These are phyloP conservation scores for Halictus quadricinctus DNA, from an alignment of 2,888 invertebrate species.

Conservation along the genomic window DNA sequence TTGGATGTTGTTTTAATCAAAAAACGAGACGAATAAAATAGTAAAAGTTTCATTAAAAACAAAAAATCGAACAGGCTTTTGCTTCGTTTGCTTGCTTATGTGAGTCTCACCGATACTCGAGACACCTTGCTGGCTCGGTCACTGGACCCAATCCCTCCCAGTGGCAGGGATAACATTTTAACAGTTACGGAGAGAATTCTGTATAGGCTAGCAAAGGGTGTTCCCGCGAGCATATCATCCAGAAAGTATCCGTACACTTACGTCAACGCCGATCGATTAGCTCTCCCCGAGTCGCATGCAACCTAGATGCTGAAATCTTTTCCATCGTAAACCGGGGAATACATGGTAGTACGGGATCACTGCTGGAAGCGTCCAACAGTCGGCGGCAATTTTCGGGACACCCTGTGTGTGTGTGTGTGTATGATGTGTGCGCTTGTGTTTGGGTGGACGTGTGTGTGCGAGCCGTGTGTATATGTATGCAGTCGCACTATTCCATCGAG, in stretches of 20 bases:
- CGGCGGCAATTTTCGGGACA: conserved; percentile 39
- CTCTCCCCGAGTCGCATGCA: background rate
- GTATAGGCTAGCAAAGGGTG: background rate
- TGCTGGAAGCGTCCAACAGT: background rate
- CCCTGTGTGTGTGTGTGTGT: conserved; percentile 12
- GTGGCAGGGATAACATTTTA: too few relatives aligned
- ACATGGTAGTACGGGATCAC: background rate
- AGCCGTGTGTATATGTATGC: background rate
- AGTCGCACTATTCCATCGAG: conserved; percentile 31
- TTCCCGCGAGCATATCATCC: background rate
- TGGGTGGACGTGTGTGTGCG: background rate
- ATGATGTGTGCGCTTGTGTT: background rate
- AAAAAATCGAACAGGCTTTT: background rate
- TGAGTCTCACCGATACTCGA: background rate
- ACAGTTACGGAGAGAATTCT: too few relatives aligned
- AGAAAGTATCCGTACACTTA: conserved; percentile 1
- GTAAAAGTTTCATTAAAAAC: background rate
- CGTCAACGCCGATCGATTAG: conserved; percentile 4
- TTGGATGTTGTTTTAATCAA: too few relatives aligned
- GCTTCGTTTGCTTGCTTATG: background rate
- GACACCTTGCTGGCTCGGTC: too few relatives aligned
- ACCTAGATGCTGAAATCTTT: conserved; percentile 16
- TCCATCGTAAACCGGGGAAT: background rate
- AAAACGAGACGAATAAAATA: background rate
- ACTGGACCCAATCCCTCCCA: too few relatives aligned